Evolutionary conservation across 2,888 invertebrate genomes (phyloP).

Genomic region (Brachynemurus nebulosus): DNA sequence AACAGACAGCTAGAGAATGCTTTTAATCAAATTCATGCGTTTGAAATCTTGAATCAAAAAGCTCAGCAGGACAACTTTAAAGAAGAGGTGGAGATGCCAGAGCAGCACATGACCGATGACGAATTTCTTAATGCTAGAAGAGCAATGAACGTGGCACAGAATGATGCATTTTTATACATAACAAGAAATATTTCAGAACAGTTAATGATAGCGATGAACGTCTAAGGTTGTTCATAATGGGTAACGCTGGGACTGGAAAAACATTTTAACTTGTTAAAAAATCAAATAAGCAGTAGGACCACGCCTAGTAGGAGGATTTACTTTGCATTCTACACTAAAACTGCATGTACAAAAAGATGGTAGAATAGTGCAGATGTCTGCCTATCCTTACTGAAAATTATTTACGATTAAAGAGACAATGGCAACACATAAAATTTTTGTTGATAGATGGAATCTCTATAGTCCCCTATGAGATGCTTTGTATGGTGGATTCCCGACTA

Average conservation of each 20-base stretch:
- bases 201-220: conserved; percentile 9
- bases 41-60: conserved; percentile 17
- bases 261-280: conserved; percentile 8
- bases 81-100: conserved; percentile 9
- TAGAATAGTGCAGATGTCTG: conserved; percentile 15
- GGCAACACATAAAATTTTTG: conserved; percentile 20
- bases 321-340: conserved; percentile 14
- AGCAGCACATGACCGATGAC: conserved; percentile 15
- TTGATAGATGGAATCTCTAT: conserved; percentile 21
- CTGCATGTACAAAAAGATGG: conserved; percentile 22
- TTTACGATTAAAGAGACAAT: conserved; percentile 17
- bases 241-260: conserved; percentile 8
- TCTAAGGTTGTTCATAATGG: conserved; percentile 13
- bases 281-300: conserved; percentile 23
- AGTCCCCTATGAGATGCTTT: conserved; percentile 22
- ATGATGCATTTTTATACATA: conserved; percentile 7
- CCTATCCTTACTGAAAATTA: conserved; percentile 16
- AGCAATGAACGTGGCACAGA: conserved; percentile 12
- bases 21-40: conserved; percentile 21
- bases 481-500: conserved; percentile 20
- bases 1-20: conserved; percentile 19
- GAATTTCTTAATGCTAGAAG: conserved; percentile 14
- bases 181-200: conserved; percentile 16
- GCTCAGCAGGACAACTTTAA: conserved; percentile 12
- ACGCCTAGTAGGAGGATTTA: conserved; percentile 14